Conservation (phyloP, 1,140 invertebrate genomes). For the Zelostemma sp. region DNA sequence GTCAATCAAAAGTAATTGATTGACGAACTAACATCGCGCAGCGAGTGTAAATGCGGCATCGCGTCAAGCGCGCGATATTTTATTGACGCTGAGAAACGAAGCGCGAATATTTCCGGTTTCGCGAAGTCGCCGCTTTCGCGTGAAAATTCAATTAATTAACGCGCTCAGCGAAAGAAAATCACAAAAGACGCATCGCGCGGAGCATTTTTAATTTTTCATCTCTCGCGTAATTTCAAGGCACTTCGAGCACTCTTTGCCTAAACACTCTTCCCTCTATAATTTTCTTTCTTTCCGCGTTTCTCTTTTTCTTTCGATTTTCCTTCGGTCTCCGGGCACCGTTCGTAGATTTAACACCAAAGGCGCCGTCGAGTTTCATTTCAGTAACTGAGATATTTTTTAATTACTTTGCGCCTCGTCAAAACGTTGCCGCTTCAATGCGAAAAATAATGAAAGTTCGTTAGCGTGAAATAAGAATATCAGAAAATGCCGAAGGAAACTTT, state of each 20-base stretch:
- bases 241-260: not conserved
- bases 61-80: not conserved
- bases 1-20: slow-evolving; percentile 44
- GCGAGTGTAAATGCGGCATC: not conserved
- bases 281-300: not conserved
- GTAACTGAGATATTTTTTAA: slow-evolving; percentile 1
- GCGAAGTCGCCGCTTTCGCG: too few species aligned
- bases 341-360: not conserved
- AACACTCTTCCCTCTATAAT: not conserved
- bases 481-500: not conserved
- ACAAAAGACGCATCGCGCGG: too few species aligned
- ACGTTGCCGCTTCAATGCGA: not conserved
- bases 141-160: too few species aligned
- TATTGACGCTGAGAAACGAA: not conserved
- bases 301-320: not conserved
- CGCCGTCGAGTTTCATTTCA: not conserved
- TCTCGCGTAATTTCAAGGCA: not conserved
- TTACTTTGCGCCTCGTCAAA: not conserved
- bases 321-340: not conserved
- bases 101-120: not conserved
- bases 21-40: not conserved
- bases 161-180: too few species aligned
- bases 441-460: not conserved
- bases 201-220: too few species aligned
- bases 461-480: not conserved